Conservation (phyloP, 2,888 invertebrate genomes). For the Chaetoderma sp. region DNA sequence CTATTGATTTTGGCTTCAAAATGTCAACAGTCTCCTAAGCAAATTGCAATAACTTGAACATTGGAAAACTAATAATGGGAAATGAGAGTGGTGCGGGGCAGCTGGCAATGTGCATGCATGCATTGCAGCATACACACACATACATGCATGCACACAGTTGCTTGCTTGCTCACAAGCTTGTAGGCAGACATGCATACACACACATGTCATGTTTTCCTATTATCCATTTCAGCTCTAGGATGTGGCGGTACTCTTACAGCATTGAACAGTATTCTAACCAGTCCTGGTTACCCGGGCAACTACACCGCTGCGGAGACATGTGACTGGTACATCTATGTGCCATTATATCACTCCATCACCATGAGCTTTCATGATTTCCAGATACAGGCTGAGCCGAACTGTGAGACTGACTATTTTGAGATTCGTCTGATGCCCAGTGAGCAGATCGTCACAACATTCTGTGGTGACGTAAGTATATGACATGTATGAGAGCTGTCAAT, state of each 20-base stretch:
- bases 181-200: no score
- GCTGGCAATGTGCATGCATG: no score
- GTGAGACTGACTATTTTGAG: conserved; percentile 47
- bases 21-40: no score
- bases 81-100: no score
- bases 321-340: conserved; percentile 80
- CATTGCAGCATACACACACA: no score
- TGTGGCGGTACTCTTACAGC: conserved; percentile 74
- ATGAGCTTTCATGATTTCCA: conserved; percentile 75
- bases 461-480: conserved; percentile 47
- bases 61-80: no score
- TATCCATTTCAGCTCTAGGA: conserved; percentile 72
- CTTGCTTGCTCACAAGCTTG: no score
- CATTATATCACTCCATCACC: conserved; percentile 80
- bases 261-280: conserved; percentile 81
- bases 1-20: no score
- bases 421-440: conserved; percentile 40
- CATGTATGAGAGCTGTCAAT: no score
- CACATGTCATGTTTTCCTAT: no score
- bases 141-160: no score
- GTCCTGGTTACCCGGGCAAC: conserved; percentile 86
- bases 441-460: conserved; percentile 41
- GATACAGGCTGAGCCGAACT: conserved; percentile 38
- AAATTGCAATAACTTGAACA: no score
- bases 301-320: conserved; percentile 87